Conservation (phyloP, 1,140 invertebrate genomes). For the Papilio polytes region DNA sequence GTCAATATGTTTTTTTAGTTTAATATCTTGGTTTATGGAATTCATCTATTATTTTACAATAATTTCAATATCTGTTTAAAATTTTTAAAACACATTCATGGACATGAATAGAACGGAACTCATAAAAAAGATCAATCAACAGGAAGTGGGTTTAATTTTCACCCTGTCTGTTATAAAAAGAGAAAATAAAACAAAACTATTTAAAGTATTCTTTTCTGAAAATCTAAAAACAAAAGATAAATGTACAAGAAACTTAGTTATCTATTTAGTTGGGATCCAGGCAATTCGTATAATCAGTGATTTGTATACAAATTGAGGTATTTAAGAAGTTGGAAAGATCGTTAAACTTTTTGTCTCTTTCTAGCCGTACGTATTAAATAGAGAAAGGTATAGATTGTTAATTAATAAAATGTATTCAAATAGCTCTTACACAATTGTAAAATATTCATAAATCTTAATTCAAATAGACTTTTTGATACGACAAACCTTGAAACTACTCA, state of each 20-base stretch:
- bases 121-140: no score
- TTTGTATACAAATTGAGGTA: conserved; percentile 26
- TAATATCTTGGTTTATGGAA: no score
- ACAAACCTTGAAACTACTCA: neutral
- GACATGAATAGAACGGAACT: no score
- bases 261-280: neutral
- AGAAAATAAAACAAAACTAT: neutral
- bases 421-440: neutral
- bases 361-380: neutral
- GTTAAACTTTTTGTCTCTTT: neutral
- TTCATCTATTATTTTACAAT: no score
- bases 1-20: no score
- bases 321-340: neutral
- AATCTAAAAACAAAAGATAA: neutral
- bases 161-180: neutral
- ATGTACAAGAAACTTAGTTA: neutral
- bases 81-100: no score
- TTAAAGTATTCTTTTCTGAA: neutral
- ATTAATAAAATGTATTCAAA: neutral
- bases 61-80: no score
- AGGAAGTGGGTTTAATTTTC: no score
- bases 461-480: neutral
- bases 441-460: neutral
- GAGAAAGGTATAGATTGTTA: neutral
- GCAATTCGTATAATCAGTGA: neutral